A percentile compares a stretch with the other conserved stretches of the same genome.
Evolutionary conservation across 2,113 vertebrate genomes (phyloP).

Genomic region (Balaeniceps rex): DNA sequence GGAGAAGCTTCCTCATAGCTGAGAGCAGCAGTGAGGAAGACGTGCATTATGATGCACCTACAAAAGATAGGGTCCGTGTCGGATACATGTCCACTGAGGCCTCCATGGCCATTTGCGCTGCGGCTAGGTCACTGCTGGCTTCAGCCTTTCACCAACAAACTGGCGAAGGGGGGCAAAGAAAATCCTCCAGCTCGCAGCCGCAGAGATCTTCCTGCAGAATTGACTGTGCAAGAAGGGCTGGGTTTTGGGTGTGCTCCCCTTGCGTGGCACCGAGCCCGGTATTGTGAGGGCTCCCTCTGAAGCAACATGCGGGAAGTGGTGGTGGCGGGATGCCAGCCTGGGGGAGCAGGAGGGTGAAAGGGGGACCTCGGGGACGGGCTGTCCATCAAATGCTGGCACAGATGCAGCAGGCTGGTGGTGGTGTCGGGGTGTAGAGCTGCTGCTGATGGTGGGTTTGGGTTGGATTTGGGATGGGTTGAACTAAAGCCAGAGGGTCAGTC

Average conservation of each 20-base stretch:
- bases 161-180: not conserved
- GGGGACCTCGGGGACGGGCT: fast-evolving
- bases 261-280: not conserved
- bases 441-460: not conserved
- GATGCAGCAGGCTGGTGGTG: not conserved
- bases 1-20: conserved; percentile 58
- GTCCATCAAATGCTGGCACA: not conserved
- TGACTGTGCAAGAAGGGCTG: conserved; percentile 46
- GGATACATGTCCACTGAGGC: not conserved
- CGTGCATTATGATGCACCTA: fast-evolving
- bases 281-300: conserved; percentile 14
- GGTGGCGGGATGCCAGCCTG: not conserved
- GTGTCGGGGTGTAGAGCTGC: not conserved
- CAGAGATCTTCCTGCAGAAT: not conserved
- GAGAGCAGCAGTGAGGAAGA: not conserved
- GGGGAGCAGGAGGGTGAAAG: not conserved
- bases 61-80: fast-evolving
- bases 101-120: fast-evolving
- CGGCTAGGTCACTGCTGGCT: not conserved
- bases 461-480: not conserved
- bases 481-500: not conserved
- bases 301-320: not conserved
- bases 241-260: conserved; percentile 51
- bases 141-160: not conserved
- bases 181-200: not conserved